Base-by-base conservation (phyloP, 2,797 vertebrate genomes). In the Propithecus perrieri region DNA sequence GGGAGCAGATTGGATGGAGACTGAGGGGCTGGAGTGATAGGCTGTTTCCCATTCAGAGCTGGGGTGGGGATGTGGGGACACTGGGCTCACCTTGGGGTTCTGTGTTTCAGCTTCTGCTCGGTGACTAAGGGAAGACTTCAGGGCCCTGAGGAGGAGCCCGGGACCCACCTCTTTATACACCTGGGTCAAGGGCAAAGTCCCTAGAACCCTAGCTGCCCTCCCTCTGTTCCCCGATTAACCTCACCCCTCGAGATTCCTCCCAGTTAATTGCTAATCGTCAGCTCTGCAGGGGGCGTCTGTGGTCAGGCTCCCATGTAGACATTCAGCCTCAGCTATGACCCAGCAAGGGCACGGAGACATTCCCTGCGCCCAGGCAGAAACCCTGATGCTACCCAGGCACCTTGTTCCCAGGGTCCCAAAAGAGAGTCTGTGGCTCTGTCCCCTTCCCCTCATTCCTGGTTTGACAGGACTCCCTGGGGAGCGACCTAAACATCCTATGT, bases 191-290 rank as follows among this genome's bases (percentile, higher is more conserved):
- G 98, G 97, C 98, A 99, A 99, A 99, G 98, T 99, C 98, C 98
- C 98, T 98, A 96, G 96, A 97, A 97, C 81, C 95, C 89, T 4
- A 20, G 15, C 95, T 94, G 92, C 96, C 97, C 96, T 97, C 97
- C 83, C 93, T 97, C 94, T 5, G 2, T 97, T 98, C 2, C 0
- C 91, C 24, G 2, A 93, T 97, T 98, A 97, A 97, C 97, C 97
- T 98, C 97, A 98, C 88, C 89, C 81, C 85, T 41, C 38, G 85
- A 98, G 98, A 98, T 98, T 98, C 98, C 97, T 98, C 84, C 33
- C 92, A 95, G 98, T 99, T 99, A 99, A 99, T 99, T 98, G 97
- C 98, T 99, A 99, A 99, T 97, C 97, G 30, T 94, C 43, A 55
- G 30, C 86, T 96, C 75, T 92, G 85, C 69, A n/a, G 63, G 85